Conservation (phyloP, 2,797 vertebrate species). For the Paguma larvata region DNA sequence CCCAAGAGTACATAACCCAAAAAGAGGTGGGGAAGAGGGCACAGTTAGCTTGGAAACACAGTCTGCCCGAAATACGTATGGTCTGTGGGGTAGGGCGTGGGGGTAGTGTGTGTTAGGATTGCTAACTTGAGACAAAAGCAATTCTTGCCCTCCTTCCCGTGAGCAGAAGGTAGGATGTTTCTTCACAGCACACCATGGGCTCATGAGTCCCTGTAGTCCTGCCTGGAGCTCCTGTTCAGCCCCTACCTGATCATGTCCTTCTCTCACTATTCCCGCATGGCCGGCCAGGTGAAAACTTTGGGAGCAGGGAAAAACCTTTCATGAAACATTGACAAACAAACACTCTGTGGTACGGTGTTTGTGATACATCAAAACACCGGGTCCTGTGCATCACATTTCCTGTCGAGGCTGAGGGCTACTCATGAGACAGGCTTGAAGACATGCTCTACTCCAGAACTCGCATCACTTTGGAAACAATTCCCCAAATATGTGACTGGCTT, state of each 20-base stretch:
- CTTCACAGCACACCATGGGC: background rate
- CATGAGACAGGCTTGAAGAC: too few relatives aligned
- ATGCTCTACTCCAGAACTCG: background rate
- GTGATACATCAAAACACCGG: background rate
- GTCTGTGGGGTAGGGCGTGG: too few relatives aligned
- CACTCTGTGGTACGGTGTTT: background rate
- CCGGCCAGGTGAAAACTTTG: background rate
- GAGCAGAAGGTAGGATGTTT: too few relatives aligned
- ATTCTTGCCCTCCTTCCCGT: background rate
- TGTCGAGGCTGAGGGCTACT: background rate
- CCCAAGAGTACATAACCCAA: background rate
- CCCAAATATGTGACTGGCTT: background rate
- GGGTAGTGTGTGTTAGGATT: too few relatives aligned
- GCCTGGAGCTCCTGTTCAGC: too few relatives aligned
- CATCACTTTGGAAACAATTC: background rate
- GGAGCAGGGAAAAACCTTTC: rapidly evolving
- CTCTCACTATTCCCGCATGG: background rate
- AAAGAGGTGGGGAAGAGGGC: background rate
- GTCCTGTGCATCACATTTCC: background rate
- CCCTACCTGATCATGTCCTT: too few relatives aligned
- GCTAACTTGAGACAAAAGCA: background rate
- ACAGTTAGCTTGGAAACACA: background rate
- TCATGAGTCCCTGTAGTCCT: background rate
- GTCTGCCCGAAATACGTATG: background rate
- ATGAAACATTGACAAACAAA: background rate